A percentile compares a stretch with the other conserved stretches of the same genome.
Conservation (phyloP, 2,797 vertebrate species). For the Agapornis canus region DNA sequence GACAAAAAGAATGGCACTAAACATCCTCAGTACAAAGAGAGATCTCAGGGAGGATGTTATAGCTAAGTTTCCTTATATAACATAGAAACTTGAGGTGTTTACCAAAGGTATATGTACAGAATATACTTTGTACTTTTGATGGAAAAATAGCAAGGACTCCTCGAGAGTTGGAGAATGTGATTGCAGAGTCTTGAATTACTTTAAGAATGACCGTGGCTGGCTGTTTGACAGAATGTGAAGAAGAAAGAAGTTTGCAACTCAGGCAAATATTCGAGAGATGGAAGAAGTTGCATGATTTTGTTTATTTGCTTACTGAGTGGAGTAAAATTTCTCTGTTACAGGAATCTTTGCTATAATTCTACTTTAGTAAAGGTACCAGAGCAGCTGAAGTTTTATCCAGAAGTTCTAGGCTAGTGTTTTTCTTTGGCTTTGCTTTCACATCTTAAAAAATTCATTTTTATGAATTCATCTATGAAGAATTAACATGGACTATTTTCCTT, state of each 20-base stretch:
- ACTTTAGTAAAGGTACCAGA: background rate
- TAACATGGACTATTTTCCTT: background rate
- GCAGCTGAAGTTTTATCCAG: background rate
- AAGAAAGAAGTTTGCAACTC: background rate
- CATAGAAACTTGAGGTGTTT: background rate
- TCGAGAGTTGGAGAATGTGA: background rate
- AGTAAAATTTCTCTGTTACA: background rate
- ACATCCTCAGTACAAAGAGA: background rate
- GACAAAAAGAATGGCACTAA: background rate
- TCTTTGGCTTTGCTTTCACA: background rate
- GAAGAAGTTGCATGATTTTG: background rate
- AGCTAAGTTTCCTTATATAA: background rate
- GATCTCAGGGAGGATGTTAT: background rate
- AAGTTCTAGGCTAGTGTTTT: background rate
- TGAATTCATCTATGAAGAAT: background rate
- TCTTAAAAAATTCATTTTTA: background rate
- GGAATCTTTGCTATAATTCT: background rate
- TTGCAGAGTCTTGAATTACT: background rate
- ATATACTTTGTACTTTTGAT: background rate
- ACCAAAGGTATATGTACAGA: rapidly evolving
- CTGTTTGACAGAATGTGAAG: background rate
- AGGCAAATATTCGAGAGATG: background rate
- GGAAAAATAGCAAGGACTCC: background rate
- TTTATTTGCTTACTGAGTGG: background rate
- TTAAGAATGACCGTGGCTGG: background rate